Evolutionary conservation across 1,140 invertebrate genomes (phyloP).

Genomic region (Campoletis sonorensis): DNA sequence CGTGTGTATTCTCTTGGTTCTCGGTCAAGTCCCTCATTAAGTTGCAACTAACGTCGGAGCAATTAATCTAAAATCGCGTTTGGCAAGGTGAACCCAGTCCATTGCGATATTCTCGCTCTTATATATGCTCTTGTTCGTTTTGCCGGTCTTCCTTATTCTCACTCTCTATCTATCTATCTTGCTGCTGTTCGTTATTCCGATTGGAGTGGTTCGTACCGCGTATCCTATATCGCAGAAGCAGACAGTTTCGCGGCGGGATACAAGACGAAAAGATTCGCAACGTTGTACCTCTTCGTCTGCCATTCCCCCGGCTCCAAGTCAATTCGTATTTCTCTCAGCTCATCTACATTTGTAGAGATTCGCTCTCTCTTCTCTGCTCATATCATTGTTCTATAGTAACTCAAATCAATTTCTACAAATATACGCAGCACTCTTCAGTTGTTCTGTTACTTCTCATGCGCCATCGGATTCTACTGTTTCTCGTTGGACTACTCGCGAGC

Average conservation of each 20-base stretch:
- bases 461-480: no score
- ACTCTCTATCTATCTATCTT: slow-evolving; percentile 7
- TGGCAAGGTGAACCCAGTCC: slow-evolving; percentile 45
- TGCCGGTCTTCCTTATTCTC: neutral
- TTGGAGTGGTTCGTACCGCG: neutral
- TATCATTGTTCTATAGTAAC: no score
- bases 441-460: neutral
- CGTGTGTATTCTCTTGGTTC: neutral
- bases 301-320: neutral
- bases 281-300: slow-evolving; percentile 1
- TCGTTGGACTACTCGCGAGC: neutral
- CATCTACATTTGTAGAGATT: neutral
- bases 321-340: slow-evolving; percentile 23
- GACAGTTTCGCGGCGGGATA: slow-evolving; percentile 43
- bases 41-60: slow-evolving; percentile 65
- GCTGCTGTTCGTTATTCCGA: slow-evolving; percentile 1
- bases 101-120: neutral
- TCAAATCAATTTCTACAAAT: neutral
- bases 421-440: neutral
- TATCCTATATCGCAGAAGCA: slow-evolving; percentile 43
- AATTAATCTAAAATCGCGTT: slow-evolving; percentile 65
- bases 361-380: neutral
- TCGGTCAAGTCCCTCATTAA: slow-evolving; percentile 56
- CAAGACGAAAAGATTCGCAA: slow-evolving; percentile 16
- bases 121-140: neutral